A percentile compares a stretch with the other conserved stretches of the same genome.
Conservation (phyloP, 2,113 vertebrate genomes). For the Spea multiplicata region DNA sequence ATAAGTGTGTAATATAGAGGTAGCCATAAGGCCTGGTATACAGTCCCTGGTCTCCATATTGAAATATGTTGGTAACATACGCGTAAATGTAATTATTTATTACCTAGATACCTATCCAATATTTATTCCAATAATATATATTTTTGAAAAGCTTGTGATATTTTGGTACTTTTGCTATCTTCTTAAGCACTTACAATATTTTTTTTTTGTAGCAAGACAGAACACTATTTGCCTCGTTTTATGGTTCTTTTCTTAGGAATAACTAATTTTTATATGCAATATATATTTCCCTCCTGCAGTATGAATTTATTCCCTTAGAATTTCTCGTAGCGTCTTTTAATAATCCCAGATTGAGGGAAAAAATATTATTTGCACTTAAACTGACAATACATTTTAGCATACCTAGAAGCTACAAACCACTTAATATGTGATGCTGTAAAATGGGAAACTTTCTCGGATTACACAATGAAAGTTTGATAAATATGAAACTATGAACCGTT, state of each 20-base stretch:
- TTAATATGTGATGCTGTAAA: conserved; percentile 32
- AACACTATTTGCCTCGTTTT: conserved; percentile 15
- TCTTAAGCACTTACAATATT: not conserved
- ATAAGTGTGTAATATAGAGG: too few species aligned
- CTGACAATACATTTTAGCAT: conserved; percentile 37
- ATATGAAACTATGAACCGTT: conserved; percentile 20
- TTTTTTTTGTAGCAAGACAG: not conserved
- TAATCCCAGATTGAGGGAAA: conserved; percentile 17
- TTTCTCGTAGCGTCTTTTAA: conserved; percentile 24
- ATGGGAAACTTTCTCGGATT: conserved; percentile 8
- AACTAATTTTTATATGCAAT: conserved; percentile 29
- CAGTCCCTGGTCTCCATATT: too few species aligned
- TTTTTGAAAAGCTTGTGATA: not conserved
- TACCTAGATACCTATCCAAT: not conserved
- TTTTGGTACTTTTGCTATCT: not conserved
- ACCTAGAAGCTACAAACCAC: conserved; percentile 36
- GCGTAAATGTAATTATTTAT: not conserved
- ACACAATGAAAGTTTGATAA: conserved; percentile 14
- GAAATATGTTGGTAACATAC: not conserved
- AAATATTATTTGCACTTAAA: conserved; percentile 41
- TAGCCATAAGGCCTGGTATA: too few species aligned
- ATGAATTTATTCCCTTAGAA: conserved; percentile 21
- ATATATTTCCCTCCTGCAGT: conserved; percentile 26
- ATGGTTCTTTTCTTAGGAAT: not conserved
- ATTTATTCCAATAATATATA: not conserved